Evolutionary conservation across 2,113 vertebrate species (phyloP).

Genomic region (Neolamprologus hecqui): DNA sequence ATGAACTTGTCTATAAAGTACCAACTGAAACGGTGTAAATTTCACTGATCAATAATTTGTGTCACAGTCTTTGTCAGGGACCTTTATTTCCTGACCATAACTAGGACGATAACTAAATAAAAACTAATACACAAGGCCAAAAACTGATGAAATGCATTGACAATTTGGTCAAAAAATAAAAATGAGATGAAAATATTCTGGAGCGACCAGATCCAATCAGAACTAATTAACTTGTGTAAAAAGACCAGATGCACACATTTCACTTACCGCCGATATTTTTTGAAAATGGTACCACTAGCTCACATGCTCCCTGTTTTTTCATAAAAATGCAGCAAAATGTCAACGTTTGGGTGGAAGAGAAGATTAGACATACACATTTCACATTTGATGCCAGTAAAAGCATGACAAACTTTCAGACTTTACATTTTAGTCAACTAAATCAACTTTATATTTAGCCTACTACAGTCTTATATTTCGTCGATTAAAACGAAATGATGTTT

Average conservation of each 20-base stretch:
- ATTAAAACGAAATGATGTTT: not conserved
- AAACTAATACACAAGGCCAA: not conserved
- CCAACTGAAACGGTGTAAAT: not conserved
- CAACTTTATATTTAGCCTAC: not conserved
- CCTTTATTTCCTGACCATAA: not conserved
- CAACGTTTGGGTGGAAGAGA: not conserved
- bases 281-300: not conserved
- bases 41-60: not conserved
- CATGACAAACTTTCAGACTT: not conserved
- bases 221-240: not conserved
- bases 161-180: not conserved
- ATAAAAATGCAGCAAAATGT: not conserved
- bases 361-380: not conserved
- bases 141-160: not conserved
- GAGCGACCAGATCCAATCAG: not conserved
- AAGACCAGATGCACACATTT: not conserved
- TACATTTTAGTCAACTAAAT: not conserved
- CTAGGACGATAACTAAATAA: not conserved
- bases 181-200: not conserved
- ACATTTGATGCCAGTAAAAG: not conserved
- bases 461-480: accelerated
- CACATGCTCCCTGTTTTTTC: not conserved
- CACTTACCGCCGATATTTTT: not conserved
- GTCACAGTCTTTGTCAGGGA: not conserved
- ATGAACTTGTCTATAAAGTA: not conserved